Conservation (phyloP, 2,888 invertebrate species). For the Zonitis immaculata region DNA sequence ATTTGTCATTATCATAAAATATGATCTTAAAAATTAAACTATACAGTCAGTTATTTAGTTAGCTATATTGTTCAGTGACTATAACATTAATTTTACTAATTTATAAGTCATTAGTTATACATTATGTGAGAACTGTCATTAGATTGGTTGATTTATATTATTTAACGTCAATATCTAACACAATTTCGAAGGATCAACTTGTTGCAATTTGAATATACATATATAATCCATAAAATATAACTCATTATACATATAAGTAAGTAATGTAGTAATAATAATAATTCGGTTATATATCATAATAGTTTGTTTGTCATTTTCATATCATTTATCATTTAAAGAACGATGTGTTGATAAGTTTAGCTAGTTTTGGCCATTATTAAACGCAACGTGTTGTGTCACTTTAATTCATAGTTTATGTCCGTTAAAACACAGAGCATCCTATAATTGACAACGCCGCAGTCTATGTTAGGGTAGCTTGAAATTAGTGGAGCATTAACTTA, state of each 20-base stretch:
- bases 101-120: conserved; percentile 1
- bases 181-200: not conserved
- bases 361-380: conserved; percentile 23
- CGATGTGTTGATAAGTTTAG: conserved; percentile 23
- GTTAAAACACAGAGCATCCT: conserved; percentile 30
- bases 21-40: conserved; percentile 26
- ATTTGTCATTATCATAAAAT: conserved; percentile 27
- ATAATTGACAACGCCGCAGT: conserved; percentile 38
- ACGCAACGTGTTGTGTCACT: conserved; percentile 33
- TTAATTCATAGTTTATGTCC: conserved; percentile 33
- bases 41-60: conserved; percentile 4
- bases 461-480: conserved; percentile 32
- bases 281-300: not conserved
- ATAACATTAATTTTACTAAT: conserved; percentile 13
- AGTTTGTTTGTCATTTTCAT: not conserved
- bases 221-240: too few relatives aligned
- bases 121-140: not conserved
- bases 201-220: too few relatives aligned
- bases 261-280: too few relatives aligned
- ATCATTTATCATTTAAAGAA: conserved; percentile 5
- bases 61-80: not conserved
- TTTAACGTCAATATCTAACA: not conserved
- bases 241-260: too few relatives aligned
- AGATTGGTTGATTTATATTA: not conserved
- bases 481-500: conserved; percentile 39